phyloP scores from a whole-genome alignment of 1,140 invertebrate species.

The Microplitis mediator region DNA sequence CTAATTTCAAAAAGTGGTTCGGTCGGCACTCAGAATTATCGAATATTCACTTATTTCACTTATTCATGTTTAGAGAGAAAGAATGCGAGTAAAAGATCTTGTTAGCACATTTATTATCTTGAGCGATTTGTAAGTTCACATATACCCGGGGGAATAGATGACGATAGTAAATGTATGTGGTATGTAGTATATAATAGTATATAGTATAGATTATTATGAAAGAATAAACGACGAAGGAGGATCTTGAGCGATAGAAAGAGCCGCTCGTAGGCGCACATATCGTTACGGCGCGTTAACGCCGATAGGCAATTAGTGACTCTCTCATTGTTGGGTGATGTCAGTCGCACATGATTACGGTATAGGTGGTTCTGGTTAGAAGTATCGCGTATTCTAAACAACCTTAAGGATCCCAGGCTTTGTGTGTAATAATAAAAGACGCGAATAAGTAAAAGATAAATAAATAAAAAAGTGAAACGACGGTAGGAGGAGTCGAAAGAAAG shows the following conservation, averaged over 20 bases:
- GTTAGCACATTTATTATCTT: background rate
- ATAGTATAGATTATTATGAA: background rate
- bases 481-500: background rate
- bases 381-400: background rate
- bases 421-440: background rate
- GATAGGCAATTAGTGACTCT: conserved; percentile 6
- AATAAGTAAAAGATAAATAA: background rate
- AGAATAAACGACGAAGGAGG: background rate
- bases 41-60: no score
- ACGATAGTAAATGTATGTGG: background rate
- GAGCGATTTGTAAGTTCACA: background rate
- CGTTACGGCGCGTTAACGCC: background rate
- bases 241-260: no score
- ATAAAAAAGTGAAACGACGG: background rate
- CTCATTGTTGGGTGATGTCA: background rate
- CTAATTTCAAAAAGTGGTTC: no score
- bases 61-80: no score
- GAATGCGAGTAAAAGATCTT: background rate
- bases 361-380: background rate
- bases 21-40: no score
- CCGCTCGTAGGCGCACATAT: background rate
- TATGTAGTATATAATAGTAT: no score
- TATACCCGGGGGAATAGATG: background rate
- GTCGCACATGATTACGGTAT: conserved; percentile 2
- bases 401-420: background rate